Conservation (phyloP, 30 jellyfish, hydroid and myxozoan species). For the Clytia hemisphaerica region DNA sequence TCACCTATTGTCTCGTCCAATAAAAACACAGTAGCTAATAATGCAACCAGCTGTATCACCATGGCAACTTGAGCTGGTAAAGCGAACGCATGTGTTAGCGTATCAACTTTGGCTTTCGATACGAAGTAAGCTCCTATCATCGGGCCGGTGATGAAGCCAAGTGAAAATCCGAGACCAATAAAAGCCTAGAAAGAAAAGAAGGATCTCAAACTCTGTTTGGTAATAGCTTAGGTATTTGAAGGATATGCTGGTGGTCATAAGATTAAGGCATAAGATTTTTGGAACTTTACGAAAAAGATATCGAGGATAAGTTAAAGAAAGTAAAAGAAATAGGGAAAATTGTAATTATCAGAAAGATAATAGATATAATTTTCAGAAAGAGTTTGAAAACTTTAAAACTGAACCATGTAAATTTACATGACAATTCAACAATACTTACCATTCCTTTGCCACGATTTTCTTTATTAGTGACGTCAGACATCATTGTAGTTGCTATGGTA, state of each 20-base stretch:
- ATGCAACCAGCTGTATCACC: conserved; percentile 48
- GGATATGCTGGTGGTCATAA: no score
- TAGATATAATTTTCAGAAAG: no score
- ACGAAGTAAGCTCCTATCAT: conserved; percentile 92
- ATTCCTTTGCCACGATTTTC: conserved; percentile 83
- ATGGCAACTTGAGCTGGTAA: conserved; percentile 68
- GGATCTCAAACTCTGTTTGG: no score
- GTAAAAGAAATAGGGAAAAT: background rate
- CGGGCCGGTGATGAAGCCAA: conserved; percentile 93
- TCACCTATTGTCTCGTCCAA: conserved; percentile 45
- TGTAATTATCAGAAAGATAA: background rate
- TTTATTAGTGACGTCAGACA: conserved; percentile 78
- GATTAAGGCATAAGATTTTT: no score
- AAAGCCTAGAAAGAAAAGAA: conserved; percentile 45
- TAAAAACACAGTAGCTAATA: conserved; percentile 31
- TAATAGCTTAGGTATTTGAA: no score
- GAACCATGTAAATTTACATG: no score
- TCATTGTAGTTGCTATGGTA: conserved; percentile 63
- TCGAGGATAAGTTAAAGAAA: background rate
- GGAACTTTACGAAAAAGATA: background rate
- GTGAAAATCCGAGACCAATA: conserved; percentile 80
- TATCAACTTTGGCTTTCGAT: background rate
- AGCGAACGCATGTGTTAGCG: conserved; percentile 36
- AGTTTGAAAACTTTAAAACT: no score
- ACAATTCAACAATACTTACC: conserved; percentile 40